Percentiles rank a stretch among this genome's conserved stretches.
These are phyloP conservation scores for Spilosoma lubricipeda DNA, from an alignment of 2,888 invertebrate genomes.

Conservation along the genomic window DNA sequence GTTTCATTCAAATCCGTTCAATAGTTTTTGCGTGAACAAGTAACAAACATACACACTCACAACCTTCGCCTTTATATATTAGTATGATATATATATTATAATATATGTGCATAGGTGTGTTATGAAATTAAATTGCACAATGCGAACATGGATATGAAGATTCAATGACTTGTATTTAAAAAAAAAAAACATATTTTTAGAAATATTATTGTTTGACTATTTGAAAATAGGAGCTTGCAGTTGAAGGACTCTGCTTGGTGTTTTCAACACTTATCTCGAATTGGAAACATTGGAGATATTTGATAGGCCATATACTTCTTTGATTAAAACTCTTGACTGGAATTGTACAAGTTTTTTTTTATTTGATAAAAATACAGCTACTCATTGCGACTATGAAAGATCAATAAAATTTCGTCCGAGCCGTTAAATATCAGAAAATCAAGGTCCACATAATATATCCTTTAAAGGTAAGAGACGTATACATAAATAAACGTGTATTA, in stretches of 20 bases:
- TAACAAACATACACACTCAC: too few relatives aligned
- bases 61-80: too few relatives aligned
- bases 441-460: background rate
- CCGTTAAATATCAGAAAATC: background rate
- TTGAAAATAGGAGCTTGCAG: background rate
- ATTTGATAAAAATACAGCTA: background rate
- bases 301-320: background rate
- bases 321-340: background rate
- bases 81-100: too few relatives aligned
- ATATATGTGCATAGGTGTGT: too few relatives aligned
- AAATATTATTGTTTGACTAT: background rate
- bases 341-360: background rate
- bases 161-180: background rate
- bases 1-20: too few relatives aligned
- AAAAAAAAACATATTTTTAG: background rate
- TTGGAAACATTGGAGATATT: too few relatives aligned
- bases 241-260: background rate
- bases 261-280: background rate
- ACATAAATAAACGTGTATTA: background rate
- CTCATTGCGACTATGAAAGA: background rate
- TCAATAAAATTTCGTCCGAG: background rate
- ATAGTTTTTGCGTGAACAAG: too few relatives aligned
- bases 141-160: background rate
- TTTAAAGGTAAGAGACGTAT: background rate
- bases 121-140: background rate